Evolutionary conservation across 2,113 vertebrate genomes (phyloP), one percentile per base, ranked within the genome.

Genomic region (Conger conger): DNA sequence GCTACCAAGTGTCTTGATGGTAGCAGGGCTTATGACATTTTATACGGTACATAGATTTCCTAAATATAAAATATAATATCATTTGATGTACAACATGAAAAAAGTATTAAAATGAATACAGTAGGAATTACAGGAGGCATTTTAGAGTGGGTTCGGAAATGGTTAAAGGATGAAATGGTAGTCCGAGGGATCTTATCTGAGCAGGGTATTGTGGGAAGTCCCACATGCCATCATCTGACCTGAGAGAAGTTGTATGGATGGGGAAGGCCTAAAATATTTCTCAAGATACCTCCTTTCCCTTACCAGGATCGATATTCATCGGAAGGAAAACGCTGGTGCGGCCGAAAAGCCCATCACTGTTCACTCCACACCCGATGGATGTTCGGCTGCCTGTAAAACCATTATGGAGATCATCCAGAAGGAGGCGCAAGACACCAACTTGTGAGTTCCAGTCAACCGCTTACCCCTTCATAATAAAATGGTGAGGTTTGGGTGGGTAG

Each of bases 361-460:
- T 87, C 97, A 99, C 90, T 99, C 98, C 76, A 99, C 97, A 77
- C 97, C 98, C 27, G 97, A 99, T 87, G 97, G 98, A 57, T 99
- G 97, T 87, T 97, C 97, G 60, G 96, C 94, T 0, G 97, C 98
- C 90, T 99, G 98, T 91, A 97, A 94, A 88, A 97, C 96, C 89
- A 99, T 99, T 91, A 97, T 99, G 97, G 98, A 99, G 92, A 99
- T 99, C 93, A 99, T 99, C 97, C 97, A 98, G 92, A 99, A 99
- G 90, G 98, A 99, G 94, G 98, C 98, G 76, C 90, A 97, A 80
- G 98, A 99, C 93, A 99, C 97, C 68, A 99, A 99, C 93, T 99
- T 98, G 98, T 99, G 90, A 96, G 98, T 97, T 33, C 57, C 90
- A 81, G 2, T 63, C 4, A 63, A 63, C 7, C 27, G 45, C 18